Base-by-base conservation (phyloP, 2,888 invertebrate genomes). In the Orthosia incerta region DNA sequence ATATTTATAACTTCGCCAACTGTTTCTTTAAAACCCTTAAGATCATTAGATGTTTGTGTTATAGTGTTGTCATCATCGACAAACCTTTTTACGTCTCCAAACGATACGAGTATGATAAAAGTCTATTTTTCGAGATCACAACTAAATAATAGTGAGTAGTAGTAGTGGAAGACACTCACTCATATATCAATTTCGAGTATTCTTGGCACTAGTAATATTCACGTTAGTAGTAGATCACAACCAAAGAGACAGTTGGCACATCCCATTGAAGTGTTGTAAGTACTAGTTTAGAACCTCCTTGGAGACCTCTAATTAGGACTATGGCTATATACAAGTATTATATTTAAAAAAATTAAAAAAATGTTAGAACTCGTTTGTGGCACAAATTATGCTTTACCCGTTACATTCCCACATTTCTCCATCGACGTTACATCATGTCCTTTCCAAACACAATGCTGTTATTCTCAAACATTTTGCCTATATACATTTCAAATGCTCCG, bases 401-500 rank as follows among this genome's bases (percentile, higher is more conserved):
- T 71, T 64, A 46, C 45, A 64, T 60, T 55, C 51, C 50, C 13
- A 55, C 23, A 72, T 76, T 20, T 63, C 66, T 73, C 45, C 50
- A 26, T 31, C 23, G 16, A 31, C 3, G 4, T 55, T 55, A 63
- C 59, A 66, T 63, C 46, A 73, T 53, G 20, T 63, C 71, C 20
- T 68, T 60, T 53, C 15, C 23, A n/a, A 56, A 23, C 20, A 67
- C 39, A 57, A 57, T 15, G 15, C 48, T 59, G 23, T 76, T 69
- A 72, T 57, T 59, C 48, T 31, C 60, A 31, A 71, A 68, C 68
- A 55, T 55, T 62, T 71, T 71, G 23, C 50, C 48, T 51, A 64
- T 31, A 76, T 76, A 70, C 62, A 60, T 74, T 73, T 69, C 60
- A 76, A 69, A 73, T 60, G 71, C 56, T 71, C 83, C 85, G 83